These are phyloP conservation scores for Sparus aurata DNA, from an alignment of 2,797 vertebrate genomes.

Conservation along the genomic window DNA sequence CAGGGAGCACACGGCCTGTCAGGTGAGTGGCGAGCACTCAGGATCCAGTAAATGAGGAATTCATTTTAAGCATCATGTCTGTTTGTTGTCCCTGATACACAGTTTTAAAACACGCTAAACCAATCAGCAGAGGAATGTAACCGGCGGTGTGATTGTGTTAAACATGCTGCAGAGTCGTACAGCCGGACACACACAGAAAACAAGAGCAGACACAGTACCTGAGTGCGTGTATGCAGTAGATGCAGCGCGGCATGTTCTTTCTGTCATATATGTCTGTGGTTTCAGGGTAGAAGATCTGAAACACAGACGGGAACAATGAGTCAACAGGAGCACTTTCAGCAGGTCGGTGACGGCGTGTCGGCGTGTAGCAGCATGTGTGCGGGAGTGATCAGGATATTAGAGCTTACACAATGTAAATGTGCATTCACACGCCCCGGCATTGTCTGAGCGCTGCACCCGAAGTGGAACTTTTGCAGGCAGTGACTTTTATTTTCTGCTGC, in stretches of 20 bases:
- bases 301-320: constrained; percentile 51
- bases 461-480: background rate
- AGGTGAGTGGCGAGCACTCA: background rate
- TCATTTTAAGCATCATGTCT: background rate
- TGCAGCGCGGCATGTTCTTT: constrained; percentile 99
- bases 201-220: constrained; percentile 84
- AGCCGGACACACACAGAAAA: background rate
- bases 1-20: background rate
- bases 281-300: constrained; percentile 99
- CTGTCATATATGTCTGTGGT: constrained; percentile 99
- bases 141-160: background rate
- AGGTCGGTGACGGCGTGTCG: background rate
- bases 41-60: background rate
- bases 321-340: constrained; percentile 11
- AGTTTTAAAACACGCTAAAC: background rate
- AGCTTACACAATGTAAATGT: constrained; percentile 40
- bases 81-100: background rate
- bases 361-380: constrained; percentile 45
- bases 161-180: background rate
- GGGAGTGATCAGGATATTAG: constrained; percentile 13
- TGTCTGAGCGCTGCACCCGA: background rate
- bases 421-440: constrained; percentile 20
- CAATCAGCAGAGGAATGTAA: background rate
- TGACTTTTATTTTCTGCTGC: background rate
- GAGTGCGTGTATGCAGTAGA: constrained; percentile 99